Base-by-base conservation (phyloP, 2,797 vertebrate species). In the Chelon auratus region DNA sequence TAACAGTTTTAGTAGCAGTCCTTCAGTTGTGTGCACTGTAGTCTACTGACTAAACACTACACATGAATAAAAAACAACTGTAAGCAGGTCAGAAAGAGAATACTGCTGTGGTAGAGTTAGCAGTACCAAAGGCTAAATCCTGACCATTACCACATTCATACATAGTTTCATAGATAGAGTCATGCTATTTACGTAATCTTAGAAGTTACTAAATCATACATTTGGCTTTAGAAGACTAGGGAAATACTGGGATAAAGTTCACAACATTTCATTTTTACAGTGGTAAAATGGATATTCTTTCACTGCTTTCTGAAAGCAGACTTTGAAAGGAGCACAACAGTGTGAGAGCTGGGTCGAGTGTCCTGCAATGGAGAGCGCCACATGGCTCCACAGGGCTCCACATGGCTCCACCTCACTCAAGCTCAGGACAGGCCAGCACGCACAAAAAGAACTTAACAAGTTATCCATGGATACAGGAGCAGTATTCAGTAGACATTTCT, bases 401-500 rank as follows among this genome's bases (percentile, higher is more conserved):
- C 52, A 24, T 5, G 33, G 70, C 83, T 73, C 77, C 76, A 42
- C 81, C 77, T 82, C 68, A 61, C 79, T 87, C 81, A 79, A 76
- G 84, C 76, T 75, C 79, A 78, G 82, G 80, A 84, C 64, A 82
- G 82, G 78, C 75, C 75, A 78, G 77, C 79, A 61, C 74, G 86
- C 20, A 64, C 74, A 45, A 87, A 53, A 88, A 80, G 90, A 64
- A 67, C 86, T 78, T 53, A 78, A 90, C 74, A 77, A 43, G 73
- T 80, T 11, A 68, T 86, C 87, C 78, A 75, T 63, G 82, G 65
- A 89, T n/a, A 82, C 65, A 87, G 66, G 79, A 83, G 82, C 81
- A 84, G 78, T 85, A 81, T 93, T 95, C 94, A 95, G 95, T 95
- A 96, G 94, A 92, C 91, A 81, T 90, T 50, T 90, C 78, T 89